Evolutionary conservation across 1,140 invertebrate genomes (phyloP).

Genomic region (Drosophila orena): DNA sequence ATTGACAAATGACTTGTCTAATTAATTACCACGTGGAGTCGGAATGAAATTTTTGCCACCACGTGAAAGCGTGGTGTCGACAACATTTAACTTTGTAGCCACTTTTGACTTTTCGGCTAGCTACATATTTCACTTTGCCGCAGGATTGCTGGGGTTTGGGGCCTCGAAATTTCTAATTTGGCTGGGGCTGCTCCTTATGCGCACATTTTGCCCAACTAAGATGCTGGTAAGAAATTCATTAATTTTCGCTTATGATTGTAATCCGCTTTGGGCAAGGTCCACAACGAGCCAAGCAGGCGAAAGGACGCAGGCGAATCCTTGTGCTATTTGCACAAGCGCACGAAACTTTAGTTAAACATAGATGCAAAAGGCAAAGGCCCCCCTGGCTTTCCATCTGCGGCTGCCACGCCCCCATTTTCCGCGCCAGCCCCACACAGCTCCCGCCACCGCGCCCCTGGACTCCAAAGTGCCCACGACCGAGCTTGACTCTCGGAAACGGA

Average conservation of each 20-base stretch:
- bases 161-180: slow-evolving; percentile 10
- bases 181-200: slow-evolving; percentile 1
- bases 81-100: slow-evolving; percentile 47
- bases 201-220: slow-evolving; percentile 50
- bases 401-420: slow-evolving; percentile 1
- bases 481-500: slow-evolving; percentile 47
- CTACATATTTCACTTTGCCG: background rate
- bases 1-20: slow-evolving; percentile 67
- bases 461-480: slow-evolving; percentile 20
- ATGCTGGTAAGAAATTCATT: slow-evolving; percentile 65
- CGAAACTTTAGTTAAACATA: slow-evolving; percentile 74
- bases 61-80: slow-evolving; percentile 7
- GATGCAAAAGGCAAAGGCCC: slow-evolving; percentile 56
- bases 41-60: background rate
- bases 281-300: slow-evolving; percentile 46
- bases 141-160: slow-evolving; percentile 1
- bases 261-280: slow-evolving; percentile 54
- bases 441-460: background rate
- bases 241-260: slow-evolving; percentile 76
- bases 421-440: background rate
- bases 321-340: slow-evolving; percentile 69
- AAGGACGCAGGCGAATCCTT: slow-evolving; percentile 47
- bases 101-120: slow-evolving; percentile 55
- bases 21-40: slow-evolving; percentile 61
- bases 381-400: slow-evolving; percentile 34